These are phyloP conservation scores for Seriola aureovittata DNA, from an alignment of 2,113 vertebrate species.

Conservation along the genomic window DNA sequence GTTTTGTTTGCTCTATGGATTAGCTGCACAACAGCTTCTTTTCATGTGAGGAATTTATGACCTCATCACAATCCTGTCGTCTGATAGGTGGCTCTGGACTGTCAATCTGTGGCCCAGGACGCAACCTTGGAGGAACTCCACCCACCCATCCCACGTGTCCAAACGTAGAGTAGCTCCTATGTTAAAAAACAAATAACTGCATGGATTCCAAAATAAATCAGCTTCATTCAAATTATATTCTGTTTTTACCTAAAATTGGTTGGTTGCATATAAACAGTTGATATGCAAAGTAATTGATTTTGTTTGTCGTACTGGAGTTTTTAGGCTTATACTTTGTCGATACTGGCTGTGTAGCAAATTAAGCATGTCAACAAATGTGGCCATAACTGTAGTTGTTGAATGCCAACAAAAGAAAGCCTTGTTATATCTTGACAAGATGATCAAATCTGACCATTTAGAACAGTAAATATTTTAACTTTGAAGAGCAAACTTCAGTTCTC, in stretches of 20 bases:
- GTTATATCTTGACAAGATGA: neutral
- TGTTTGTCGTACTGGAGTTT: neutral
- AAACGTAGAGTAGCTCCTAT: slow-evolving; percentile 79
- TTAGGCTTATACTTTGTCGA: neutral
- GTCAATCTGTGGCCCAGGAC: slow-evolving; percentile 77
- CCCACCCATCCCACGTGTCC: slow-evolving; percentile 87
- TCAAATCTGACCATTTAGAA: no score
- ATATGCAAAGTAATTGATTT: neutral
- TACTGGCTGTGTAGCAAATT: no score
- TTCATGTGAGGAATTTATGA: slow-evolving; percentile 36
- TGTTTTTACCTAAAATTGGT: neutral
- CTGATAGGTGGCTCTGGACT: slow-evolving; percentile 80
- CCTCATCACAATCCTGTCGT: slow-evolving; percentile 77
- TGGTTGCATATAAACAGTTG: neutral
- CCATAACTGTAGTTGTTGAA: no score
- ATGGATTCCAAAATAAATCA: neutral
- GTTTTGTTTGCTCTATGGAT: neutral
- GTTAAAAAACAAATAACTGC: neutral
- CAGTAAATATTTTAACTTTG: no score
- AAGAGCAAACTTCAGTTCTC: no score
- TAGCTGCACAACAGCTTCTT: neutral
- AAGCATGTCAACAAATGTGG: no score
- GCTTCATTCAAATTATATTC: neutral
- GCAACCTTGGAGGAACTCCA: slow-evolving; percentile 81
- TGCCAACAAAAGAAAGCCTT: neutral